A percentile compares a stretch with the other conserved stretches of the same genome.
These are phyloP conservation scores for Ooceraea biroi DNA, from an alignment of 1,140 invertebrate species.

Conservation along the genomic window DNA sequence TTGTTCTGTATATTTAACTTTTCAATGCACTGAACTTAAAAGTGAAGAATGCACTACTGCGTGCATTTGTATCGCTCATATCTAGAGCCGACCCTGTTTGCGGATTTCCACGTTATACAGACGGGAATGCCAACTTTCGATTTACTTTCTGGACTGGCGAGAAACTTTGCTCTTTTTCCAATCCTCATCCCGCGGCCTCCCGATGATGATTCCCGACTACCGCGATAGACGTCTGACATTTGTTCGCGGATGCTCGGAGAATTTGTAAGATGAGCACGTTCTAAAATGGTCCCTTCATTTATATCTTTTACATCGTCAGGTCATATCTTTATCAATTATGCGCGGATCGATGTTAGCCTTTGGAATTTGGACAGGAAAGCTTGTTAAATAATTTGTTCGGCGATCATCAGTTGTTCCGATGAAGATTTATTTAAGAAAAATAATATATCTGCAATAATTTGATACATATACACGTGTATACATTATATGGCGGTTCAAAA, in stretches of 20 bases:
- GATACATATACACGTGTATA: background rate
- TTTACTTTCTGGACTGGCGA: background rate
- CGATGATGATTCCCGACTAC: background rate
- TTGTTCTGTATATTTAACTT: background rate
- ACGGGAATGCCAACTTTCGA: background rate
- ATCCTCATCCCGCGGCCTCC: background rate
- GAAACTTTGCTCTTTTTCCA: background rate
- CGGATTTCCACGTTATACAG: too few species aligned
- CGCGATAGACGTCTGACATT: conserved; percentile 38
- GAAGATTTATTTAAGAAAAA: background rate
- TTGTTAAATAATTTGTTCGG: conserved; percentile 13
- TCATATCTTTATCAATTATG: conserved; percentile 31
- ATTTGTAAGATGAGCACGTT: background rate
- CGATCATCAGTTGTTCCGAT: background rate
- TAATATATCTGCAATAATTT: background rate
- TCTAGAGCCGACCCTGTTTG: background rate
- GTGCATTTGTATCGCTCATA: background rate
- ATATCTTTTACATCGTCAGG: background rate
- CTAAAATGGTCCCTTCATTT: conserved; percentile 21
- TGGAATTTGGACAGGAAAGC: background rate
- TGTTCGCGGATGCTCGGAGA: background rate
- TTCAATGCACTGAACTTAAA: background rate
- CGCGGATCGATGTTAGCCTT: conserved; percentile 3
- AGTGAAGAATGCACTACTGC: background rate
- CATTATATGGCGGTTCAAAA: background rate